These are phyloP conservation scores for Tipula vernalis DNA, from an alignment of 2,888 invertebrate genomes.

Conservation along the genomic window DNA sequence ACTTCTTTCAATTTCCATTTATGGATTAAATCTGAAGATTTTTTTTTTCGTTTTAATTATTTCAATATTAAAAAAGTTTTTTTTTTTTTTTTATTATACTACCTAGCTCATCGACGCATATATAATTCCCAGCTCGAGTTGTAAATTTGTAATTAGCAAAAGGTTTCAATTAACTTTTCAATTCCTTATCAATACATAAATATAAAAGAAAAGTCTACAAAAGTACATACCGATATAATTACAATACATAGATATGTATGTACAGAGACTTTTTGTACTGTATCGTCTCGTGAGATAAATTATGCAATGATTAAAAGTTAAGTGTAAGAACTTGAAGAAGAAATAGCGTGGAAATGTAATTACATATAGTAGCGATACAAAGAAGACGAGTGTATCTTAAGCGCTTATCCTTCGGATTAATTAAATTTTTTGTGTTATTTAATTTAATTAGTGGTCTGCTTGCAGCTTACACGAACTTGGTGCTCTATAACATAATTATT, in stretches of 20 bases:
- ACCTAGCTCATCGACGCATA: background rate
- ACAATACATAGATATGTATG: background rate
- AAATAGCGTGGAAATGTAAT: background rate
- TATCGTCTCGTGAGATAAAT: background rate
- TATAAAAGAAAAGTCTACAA: background rate
- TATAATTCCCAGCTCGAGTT: background rate
- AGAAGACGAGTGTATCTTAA: background rate
- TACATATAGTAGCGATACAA: background rate
- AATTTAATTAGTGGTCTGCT: background rate
- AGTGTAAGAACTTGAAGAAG: background rate
- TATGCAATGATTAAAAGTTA: background rate
- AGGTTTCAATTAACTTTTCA: background rate
- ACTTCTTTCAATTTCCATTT: background rate
- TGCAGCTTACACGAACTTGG: too few relatives aligned
- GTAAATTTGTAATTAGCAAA: background rate
- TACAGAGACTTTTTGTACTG: background rate
- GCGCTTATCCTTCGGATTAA: background rate
- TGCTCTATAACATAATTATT: too few relatives aligned
- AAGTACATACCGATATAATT: too few relatives aligned
- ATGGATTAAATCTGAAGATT: background rate
- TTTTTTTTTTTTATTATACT: background rate
- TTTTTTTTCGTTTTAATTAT: background rate
- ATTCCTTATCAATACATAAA: background rate
- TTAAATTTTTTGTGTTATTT: background rate
- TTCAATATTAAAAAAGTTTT: background rate